Conservation (phyloP, 2,888 invertebrate genomes). For the Acronicta leporina region DNA sequence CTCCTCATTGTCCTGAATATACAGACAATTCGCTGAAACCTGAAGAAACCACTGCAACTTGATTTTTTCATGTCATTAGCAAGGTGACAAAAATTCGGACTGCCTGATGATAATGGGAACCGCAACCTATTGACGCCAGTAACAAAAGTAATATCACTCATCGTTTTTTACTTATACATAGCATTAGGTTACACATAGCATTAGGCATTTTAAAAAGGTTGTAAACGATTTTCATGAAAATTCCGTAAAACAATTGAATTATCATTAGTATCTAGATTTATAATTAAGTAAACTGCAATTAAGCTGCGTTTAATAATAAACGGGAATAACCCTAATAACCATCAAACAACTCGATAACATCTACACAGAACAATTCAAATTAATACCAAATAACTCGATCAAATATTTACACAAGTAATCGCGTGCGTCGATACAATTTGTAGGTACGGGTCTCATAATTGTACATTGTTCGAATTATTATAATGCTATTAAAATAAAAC, state of each 20-base stretch:
- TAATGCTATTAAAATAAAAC: slow-evolving; percentile 42
- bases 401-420: slow-evolving; percentile 47
- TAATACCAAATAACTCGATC: slow-evolving; percentile 40
- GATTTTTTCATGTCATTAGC: too few relatives aligned
- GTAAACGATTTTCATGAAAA: too few relatives aligned
- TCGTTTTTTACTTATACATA: too few relatives aligned
- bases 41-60: background rate
- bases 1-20: slow-evolving; percentile 62
- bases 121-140: too few relatives aligned
- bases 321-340: slow-evolving; percentile 11
- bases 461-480: slow-evolving; percentile 41
- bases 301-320: slow-evolving; percentile 8
- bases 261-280: too few relatives aligned
- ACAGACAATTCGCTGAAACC: slow-evolving; percentile 37
- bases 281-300: background rate
- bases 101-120: too few relatives aligned
- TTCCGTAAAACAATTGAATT: too few relatives aligned
- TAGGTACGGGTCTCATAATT: slow-evolving; percentile 34
- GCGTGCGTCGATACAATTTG: slow-evolving; percentile 39
- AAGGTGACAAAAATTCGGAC: too few relatives aligned
- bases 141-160: too few relatives aligned
- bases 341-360: slow-evolving; percentile 17
- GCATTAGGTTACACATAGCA: too few relatives aligned
- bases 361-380: slow-evolving; percentile 27
- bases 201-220: too few relatives aligned